phyloP scores from a whole-genome alignment of 2,113 vertebrate genomes.

The Pantherophis guttatus region DNA sequence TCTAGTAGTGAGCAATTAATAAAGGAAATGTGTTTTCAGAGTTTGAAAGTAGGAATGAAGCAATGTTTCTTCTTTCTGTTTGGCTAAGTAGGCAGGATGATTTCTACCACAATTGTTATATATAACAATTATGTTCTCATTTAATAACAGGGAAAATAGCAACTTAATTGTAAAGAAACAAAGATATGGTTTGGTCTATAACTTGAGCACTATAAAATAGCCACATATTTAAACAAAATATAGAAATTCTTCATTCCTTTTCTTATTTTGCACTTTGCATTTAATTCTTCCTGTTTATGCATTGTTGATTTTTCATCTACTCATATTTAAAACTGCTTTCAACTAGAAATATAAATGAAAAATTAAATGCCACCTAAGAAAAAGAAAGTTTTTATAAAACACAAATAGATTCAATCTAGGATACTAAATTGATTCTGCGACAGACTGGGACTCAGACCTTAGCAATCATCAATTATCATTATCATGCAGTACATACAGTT shows the following conservation, averaged over 20 bases:
- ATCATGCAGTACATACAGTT: background rate
- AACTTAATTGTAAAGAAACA: conserved; percentile 42
- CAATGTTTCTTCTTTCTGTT: background rate
- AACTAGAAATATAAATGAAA: conserved; percentile 20
- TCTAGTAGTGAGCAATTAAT: conserved; percentile 22
- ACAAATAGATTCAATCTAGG: background rate
- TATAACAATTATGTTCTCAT: conserved; percentile 15
- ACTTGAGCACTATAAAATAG: conserved; percentile 19
- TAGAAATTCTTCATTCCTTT: conserved; percentile 1
- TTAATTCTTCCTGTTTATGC: conserved; percentile 22
- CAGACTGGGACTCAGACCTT: background rate
- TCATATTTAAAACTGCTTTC: conserved; percentile 12
- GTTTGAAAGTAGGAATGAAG: conserved; percentile 33
- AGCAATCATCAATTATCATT: background rate
- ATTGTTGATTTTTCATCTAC: conserved; percentile 19
- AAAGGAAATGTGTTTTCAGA: conserved; percentile 8
- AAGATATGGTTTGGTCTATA: background rate
- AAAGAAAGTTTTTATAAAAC: background rate
- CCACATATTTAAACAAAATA: conserved; percentile 32
- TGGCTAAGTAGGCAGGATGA: conserved; percentile 49
- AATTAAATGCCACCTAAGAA: background rate
- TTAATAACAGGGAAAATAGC: conserved; percentile 46
- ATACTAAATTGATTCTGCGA: background rate
- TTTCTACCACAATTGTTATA: background rate
- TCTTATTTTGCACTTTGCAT: conserved; percentile 13